Base-by-base conservation (phyloP, 2,113 vertebrate species). In the Garra rufa region DNA sequence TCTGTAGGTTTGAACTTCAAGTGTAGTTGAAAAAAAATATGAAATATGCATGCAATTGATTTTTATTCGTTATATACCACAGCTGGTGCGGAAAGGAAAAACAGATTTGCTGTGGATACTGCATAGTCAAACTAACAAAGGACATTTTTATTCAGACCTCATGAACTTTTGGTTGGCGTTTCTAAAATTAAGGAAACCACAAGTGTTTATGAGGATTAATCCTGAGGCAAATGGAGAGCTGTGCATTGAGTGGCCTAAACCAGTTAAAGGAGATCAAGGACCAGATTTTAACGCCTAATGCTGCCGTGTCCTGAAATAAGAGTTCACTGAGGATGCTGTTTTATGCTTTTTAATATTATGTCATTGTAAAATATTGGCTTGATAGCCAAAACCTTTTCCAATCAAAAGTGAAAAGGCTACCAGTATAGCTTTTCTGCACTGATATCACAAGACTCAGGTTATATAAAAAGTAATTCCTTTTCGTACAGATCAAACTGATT, bases 361-460 rank as follows among this genome's bases (percentile, higher is more conserved):
- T 28, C 17, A 81, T 80, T 30, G 44, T 77, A 6, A 84, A 38
- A 84, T 52, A 26, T 55, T 77, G 4, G 3, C 34, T 28, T 44
- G 50, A 17, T 46, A 48, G 17, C 19, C n/a, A 43, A 26, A 26
- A 28, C 24, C 8, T 19, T 30, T 50, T 15, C 26, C 19, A 44
- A 26, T 43, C 15, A 28, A 59, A 46, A 63, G 43, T 24, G 38
- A n/a, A 70, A 41, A 21, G 19, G n/a, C 67, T 13, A n/a, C 38
- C 1, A 46, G 55, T 28, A 57, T 44, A 57, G 21, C 52, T 57
- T 80, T 67, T 14, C 46, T 74, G 21, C 57, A 63, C 28, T 26
- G 24, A 55, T 13, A 77, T 90, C 90, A 89, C 85, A 88, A 83
- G 87, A 88, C 57, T 61, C 28, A 48, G 9, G 61, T 88, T 87